These are phyloP conservation scores for Mamestra configurata DNA, from an alignment of 1,140 invertebrate genomes.

Conservation along the genomic window DNA sequence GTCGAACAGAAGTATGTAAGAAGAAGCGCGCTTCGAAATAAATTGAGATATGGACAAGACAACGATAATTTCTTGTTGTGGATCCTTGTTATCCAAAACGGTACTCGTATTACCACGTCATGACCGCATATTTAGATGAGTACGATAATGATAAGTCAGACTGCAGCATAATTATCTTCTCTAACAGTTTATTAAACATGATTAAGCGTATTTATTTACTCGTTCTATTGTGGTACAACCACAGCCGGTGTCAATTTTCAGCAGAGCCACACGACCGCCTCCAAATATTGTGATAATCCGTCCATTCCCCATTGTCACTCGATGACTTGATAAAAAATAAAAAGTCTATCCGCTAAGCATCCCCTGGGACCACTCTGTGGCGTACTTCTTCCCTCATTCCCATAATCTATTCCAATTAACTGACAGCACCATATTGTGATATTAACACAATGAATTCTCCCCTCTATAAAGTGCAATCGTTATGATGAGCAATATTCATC, in stretches of 20 bases:
- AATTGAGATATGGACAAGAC: too few species aligned
- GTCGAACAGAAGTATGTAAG: too few species aligned
- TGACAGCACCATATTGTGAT: slow-evolving; percentile 87
- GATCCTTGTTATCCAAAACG: too few species aligned
- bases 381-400: slow-evolving; percentile 82
- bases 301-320: slow-evolving; percentile 77
- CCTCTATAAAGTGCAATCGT: slow-evolving; percentile 56
- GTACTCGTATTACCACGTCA: background rate
- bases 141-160: background rate
- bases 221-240: slow-evolving; percentile 57
- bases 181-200: slow-evolving; percentile 57
- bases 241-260: slow-evolving; percentile 71
- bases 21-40: too few species aligned
- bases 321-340: slow-evolving; percentile 87
- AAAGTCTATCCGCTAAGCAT: slow-evolving; percentile 69
- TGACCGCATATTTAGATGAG: background rate
- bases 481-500: slow-evolving; percentile 45
- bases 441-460: slow-evolving; percentile 85
- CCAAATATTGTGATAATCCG: slow-evolving; percentile 87
- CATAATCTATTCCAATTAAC: slow-evolving; percentile 88
- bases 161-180: slow-evolving; percentile 37
- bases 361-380: slow-evolving; percentile 77
- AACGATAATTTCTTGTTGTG: too few species aligned
- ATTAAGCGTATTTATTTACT: slow-evolving; percentile 55
- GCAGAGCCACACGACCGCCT: slow-evolving; percentile 72